Percentiles rank a stretch among this genome's conserved stretches.
Conservation (phyloP, 2,797 vertebrate species). For the Phrynocephalus forsythii region DNA sequence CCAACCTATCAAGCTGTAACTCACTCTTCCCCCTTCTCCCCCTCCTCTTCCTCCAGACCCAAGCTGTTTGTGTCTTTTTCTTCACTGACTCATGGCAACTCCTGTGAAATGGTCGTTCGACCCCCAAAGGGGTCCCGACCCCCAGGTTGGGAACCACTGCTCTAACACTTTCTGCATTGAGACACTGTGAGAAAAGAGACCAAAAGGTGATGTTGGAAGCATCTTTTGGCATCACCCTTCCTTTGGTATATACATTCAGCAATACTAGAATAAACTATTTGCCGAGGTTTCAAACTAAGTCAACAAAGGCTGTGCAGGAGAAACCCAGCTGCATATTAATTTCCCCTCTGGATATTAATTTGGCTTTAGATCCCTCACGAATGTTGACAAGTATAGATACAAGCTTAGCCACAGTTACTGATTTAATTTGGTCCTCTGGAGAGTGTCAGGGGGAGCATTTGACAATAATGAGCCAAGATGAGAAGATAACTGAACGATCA, state of each 20-base stretch:
- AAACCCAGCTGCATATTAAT: constrained; percentile 54
- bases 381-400: constrained; percentile 61
- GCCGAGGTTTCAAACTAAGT: background rate
- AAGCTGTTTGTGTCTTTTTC: too few relatives aligned
- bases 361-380: constrained; percentile 58
- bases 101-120: too few relatives aligned
- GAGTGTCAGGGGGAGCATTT: constrained; percentile 45
- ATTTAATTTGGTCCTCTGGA: constrained; percentile 65
- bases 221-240: background rate
- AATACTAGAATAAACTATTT: constrained; percentile 50
- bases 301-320: constrained; percentile 23
- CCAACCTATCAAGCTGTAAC: too few relatives aligned
- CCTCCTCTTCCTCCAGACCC: too few relatives aligned
- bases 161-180: background rate
- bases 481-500: constrained; percentile 42
- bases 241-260: constrained; percentile 41
- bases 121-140: too few relatives aligned
- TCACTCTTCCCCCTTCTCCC: too few relatives aligned
- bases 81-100: too few relatives aligned
- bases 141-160: too few relatives aligned
- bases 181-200: background rate
- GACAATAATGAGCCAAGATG: constrained; percentile 54
- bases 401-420: constrained; percentile 51
- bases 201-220: background rate
- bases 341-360: constrained; percentile 59